These are phyloP conservation scores for Hoplostethus atlanticus DNA, from an alignment of 2,797 vertebrate genomes.

Conservation along the genomic window DNA sequence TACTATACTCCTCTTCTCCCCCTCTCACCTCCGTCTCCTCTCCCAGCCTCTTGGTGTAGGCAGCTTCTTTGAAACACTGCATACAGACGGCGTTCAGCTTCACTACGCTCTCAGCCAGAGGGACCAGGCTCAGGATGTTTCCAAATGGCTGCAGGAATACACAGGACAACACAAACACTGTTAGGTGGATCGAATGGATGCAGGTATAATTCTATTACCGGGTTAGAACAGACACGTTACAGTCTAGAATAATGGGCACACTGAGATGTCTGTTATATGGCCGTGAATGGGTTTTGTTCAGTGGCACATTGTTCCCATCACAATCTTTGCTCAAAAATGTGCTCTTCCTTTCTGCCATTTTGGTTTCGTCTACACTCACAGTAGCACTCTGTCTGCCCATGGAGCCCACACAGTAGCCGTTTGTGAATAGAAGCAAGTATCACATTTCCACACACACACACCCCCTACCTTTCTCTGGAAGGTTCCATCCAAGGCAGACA, in stretches of 20 bases:
- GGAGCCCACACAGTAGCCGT: conserved; percentile 5
- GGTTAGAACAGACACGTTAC: conserved; percentile 27
- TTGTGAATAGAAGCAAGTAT: conserved; percentile 4
- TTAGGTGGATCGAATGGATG: conserved; percentile 17
- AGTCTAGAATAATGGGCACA: conserved; percentile 31
- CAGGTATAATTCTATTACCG: conserved; percentile 40
- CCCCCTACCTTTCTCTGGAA: conserved; percentile 94
- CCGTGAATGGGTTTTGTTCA: conserved; percentile 26
- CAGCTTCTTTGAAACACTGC: conserved; percentile 94
- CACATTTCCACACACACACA: too few species aligned
- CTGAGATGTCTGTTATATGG: neutral
- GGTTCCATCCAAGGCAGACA: conserved; percentile 95
- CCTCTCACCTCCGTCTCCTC: conserved; percentile 90
- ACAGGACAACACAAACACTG: conserved; percentile 26
- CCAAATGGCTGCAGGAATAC: conserved; percentile 89
- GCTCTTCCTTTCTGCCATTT: conserved; percentile 29
- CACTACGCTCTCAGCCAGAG: conserved; percentile 95
- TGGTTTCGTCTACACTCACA: conserved; percentile 17
- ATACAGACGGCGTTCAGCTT: conserved; percentile 97
- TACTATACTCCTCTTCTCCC: too few species aligned
- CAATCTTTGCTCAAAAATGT: conserved; percentile 6
- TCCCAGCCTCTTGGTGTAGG: conserved; percentile 96
- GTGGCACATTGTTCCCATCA: conserved; percentile 20
- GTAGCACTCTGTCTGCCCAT: neutral
- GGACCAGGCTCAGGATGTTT: conserved; percentile 93